These are phyloP conservation scores for Odocoileus hemionus DNA, from an alignment of 2,113 vertebrate genomes.

Conservation along the genomic window DNA sequence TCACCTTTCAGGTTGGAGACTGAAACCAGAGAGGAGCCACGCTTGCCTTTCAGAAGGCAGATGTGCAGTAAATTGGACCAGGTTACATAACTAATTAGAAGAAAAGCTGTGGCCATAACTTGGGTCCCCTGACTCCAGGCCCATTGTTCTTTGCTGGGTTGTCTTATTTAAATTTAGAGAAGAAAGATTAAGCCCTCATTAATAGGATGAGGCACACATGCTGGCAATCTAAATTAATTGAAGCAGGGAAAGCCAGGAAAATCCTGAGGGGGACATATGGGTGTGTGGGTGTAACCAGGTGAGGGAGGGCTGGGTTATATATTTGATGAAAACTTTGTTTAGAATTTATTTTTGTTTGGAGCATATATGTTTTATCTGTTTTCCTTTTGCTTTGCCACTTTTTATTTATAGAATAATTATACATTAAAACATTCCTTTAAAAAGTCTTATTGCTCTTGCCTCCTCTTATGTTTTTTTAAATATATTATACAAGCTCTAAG, in stretches of 20 bases:
- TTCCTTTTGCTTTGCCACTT: background rate
- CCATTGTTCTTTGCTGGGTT: slow-evolving; percentile 47
- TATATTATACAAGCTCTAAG: background rate
- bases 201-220: slow-evolving; percentile 8
- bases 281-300: background rate
- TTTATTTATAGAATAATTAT: slow-evolving; percentile 22
- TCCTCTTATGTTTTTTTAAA: background rate
- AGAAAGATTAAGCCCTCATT: slow-evolving; percentile 43
- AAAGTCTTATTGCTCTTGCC: background rate
- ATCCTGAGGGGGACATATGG: background rate
- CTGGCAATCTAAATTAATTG: slow-evolving; percentile 56
- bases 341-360: slow-evolving; percentile 25
- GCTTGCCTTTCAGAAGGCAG: background rate
- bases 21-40: background rate
- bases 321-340: slow-evolving; percentile 3
- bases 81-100: slow-evolving; percentile 36
- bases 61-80: background rate
- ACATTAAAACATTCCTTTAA: background rate
- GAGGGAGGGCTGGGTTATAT: background rate
- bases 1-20: background rate
- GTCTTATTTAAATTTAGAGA: slow-evolving; percentile 53
- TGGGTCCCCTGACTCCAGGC: slow-evolving; percentile 25
- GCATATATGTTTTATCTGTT: background rate
- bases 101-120: slow-evolving; percentile 28
- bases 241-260: background rate